These are phyloP conservation scores for Chiloscyllium punctatum DNA, from an alignment of 2,797 vertebrate species.

Conservation along the genomic window DNA sequence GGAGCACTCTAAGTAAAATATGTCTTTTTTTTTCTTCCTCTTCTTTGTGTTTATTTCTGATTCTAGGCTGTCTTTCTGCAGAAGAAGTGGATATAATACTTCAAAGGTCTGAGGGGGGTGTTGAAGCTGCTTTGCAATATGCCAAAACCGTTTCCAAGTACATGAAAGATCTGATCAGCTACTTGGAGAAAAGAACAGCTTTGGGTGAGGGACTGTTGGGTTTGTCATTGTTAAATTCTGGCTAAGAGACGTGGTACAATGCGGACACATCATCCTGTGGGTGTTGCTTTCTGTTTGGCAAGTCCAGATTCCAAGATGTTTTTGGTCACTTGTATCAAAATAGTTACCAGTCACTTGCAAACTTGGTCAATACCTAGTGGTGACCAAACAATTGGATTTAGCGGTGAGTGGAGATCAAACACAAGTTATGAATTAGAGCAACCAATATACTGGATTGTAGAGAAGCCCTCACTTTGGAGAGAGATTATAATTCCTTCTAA, in stretches of 20 bases:
- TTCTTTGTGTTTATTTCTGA: neutral
- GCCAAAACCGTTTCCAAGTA: constrained; percentile 90
- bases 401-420: neutral
- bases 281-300: neutral
- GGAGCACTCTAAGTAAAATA: neutral
- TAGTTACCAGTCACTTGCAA: neutral
- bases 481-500: neutral
- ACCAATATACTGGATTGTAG: neutral
- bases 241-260: neutral
- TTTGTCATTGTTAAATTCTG: neutral
- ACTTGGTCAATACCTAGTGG: neutral
- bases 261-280: neutral
- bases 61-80: constrained; percentile 46
- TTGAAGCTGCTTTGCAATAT: constrained; percentile 79
- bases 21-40: neutral
- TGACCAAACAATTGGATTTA: neutral
- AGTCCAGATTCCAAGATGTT: neutral
- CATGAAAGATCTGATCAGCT: constrained; percentile 84
- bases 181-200: constrained; percentile 76
- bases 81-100: constrained; percentile 84
- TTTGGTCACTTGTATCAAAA: neutral
- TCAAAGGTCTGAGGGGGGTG: constrained; percentile 83
- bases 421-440: neutral
- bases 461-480: neutral
- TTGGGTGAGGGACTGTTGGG: constrained; percentile 65